phyloP scores from a whole-genome alignment of 92 coral and sea anemone species.

The Heliopora coerulea region DNA sequence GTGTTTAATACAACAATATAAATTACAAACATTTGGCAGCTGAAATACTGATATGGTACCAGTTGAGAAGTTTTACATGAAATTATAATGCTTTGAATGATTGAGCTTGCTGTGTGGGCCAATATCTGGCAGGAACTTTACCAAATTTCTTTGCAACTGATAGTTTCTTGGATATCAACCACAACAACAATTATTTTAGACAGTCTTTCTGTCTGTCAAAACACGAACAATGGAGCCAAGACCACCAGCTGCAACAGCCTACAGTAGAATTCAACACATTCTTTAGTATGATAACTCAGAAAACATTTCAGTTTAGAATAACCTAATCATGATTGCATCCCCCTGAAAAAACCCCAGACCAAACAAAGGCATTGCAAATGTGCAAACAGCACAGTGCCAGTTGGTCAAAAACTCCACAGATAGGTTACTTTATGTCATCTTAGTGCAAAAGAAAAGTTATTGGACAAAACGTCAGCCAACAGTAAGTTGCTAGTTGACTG shows the following conservation, averaged over 20 bases:
- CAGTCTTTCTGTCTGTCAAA: slow-evolving; percentile 88
- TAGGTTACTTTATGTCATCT: too few species aligned
- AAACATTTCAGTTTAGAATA: not conserved
- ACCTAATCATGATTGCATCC: not conserved
- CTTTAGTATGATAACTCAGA: too few species aligned
- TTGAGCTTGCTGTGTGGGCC: not conserved
- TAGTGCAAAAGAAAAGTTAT: too few species aligned
- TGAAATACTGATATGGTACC: slow-evolving; percentile 6
- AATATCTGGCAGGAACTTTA: not conserved
- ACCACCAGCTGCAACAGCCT: slow-evolving; percentile 85
- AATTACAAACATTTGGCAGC: slow-evolving; percentile 31
- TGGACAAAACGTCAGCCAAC: too few species aligned
- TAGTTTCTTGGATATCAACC: not conserved
- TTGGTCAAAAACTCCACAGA: too few species aligned
- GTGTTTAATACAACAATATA: slow-evolving; percentile 13
- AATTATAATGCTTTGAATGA: not conserved
- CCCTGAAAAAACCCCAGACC: too few species aligned
- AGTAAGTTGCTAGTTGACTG: too few species aligned
- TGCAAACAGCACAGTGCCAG: too few species aligned
- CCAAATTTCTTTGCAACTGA: not conserved
- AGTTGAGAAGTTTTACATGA: not conserved
- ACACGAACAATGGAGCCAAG: slow-evolving; percentile 89
- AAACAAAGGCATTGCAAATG: too few species aligned
- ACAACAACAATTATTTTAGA: slow-evolving; percentile 35
- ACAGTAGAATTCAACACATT: slow-evolving; percentile 47